phyloP scores from a whole-genome alignment of 2,113 vertebrate genomes.

The Xiphophorus maculatus region DNA sequence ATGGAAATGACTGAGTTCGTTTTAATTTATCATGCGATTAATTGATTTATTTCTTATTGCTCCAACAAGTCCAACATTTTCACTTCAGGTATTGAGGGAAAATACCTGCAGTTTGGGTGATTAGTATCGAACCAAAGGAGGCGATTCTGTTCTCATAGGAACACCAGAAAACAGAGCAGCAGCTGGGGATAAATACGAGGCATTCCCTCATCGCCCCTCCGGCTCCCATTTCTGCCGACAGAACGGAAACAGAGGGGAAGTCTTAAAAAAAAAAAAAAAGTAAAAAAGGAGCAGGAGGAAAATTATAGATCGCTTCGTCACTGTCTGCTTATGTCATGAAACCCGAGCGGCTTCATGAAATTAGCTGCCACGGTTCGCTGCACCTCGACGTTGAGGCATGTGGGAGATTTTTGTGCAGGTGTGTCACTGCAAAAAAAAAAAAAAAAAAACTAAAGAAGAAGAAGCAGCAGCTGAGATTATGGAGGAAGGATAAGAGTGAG shows the following conservation, averaged over 20 bases:
- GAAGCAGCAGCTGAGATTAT: neutral
- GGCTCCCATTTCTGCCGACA: constrained; percentile 59
- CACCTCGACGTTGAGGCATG: constrained; percentile 57
- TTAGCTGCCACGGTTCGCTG: constrained; percentile 37
- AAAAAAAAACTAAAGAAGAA: neutral
- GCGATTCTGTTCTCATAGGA: neutral
- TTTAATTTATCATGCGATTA: no score
- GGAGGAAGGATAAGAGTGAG: constrained; percentile 17
- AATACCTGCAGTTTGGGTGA: constrained; percentile 10
- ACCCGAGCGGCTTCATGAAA: constrained; percentile 55
- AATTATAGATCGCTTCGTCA: constrained; percentile 71
- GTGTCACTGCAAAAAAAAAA: constrained; percentile 14
- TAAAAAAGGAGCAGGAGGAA: constrained; percentile 46
- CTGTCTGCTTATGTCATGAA: constrained; percentile 72
- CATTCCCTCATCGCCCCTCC: constrained; percentile 60
- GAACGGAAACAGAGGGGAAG: constrained; percentile 62
- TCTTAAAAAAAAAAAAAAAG: constrained; percentile 51
- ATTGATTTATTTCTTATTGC: no score
- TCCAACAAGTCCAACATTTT: neutral
- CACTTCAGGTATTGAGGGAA: neutral
- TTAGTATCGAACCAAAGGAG: neutral
- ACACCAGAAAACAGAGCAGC: constrained; percentile 16
- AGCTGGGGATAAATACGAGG: constrained; percentile 51
- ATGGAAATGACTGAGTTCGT: no score
- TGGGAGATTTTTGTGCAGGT: constrained; percentile 28